Percentiles rank a stretch among this genome's conserved stretches.
Conservation (phyloP, 2,888 invertebrate species). For the Rhogogaster chlorosoma region DNA sequence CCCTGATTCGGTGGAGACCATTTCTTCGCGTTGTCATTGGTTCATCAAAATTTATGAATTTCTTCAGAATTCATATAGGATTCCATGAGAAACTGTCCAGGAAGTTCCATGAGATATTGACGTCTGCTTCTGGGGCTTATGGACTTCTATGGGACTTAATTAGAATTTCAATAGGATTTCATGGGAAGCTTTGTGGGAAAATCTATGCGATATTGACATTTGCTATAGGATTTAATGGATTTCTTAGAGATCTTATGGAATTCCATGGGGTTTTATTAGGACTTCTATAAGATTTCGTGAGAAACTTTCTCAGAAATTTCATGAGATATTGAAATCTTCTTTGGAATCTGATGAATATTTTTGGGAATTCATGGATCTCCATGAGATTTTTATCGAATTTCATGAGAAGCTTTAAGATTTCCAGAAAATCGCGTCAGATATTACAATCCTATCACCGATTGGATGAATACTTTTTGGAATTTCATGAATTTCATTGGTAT, state of each 20-base stretch:
- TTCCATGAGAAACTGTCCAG: neutral
- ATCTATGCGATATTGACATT: too few relatives aligned
- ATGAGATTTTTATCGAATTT: neutral
- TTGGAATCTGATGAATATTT: neutral
- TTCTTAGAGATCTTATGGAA: neutral
- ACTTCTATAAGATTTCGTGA: too few relatives aligned
- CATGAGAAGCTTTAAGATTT: neutral
- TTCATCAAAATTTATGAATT: neutral
- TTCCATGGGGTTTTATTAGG: too few relatives aligned
- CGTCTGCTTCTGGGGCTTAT: neutral
- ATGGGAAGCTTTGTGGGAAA: too few relatives aligned
- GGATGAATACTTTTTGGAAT: too few relatives aligned
- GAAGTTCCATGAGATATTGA: neutral
- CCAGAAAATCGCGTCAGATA: neutral
- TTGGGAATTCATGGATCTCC: neutral
- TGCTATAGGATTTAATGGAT: too few relatives aligned
- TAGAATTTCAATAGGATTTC: neutral
- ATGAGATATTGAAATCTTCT: neutral
- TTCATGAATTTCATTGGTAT: too few relatives aligned
- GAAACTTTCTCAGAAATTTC: too few relatives aligned
- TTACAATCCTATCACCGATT: neutral
- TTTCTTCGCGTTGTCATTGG: neutral
- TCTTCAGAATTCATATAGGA: neutral
- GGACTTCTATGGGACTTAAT: neutral
- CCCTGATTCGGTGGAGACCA: neutral